Percentiles rank a stretch among this genome's conserved stretches.
These are phyloP conservation scores for Etia nguti DNA, from an alignment of 2,113 vertebrate genomes.

Conservation along the genomic window DNA sequence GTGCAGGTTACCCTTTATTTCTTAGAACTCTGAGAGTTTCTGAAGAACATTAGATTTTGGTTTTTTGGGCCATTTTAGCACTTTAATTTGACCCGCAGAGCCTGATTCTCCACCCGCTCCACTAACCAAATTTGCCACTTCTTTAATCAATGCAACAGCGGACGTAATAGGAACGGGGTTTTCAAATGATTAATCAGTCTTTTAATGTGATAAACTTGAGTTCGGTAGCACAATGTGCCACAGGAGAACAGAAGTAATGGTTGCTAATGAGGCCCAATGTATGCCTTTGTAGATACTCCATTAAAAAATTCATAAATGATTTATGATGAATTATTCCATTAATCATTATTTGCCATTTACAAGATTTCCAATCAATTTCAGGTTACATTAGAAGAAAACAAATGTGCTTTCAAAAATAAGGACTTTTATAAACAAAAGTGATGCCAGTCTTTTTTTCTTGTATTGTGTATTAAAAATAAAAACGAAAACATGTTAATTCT, in stretches of 20 bases:
- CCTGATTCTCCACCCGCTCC: neutral
- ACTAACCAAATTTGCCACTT: neutral
- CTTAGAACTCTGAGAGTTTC: neutral
- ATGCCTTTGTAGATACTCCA: neutral
- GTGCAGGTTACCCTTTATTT: neutral
- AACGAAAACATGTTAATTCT: neutral
- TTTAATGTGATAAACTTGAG: neutral
- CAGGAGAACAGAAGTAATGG: neutral
- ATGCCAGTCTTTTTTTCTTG: neutral
- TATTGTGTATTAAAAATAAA: neutral
- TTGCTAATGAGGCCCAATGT: neutral
- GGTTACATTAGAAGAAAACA: neutral
- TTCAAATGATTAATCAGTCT: neutral
- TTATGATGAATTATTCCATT: neutral
- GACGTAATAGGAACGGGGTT: neutral
- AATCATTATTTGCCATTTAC: neutral
- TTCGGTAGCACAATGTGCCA: neutral
- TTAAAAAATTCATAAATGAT: neutral
- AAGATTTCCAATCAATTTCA: neutral
- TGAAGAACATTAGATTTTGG: neutral
- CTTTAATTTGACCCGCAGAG: neutral
- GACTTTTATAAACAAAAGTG: neutral
- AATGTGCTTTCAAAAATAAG: neutral
- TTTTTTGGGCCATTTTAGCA: neutral
- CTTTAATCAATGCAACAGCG: neutral